Evolutionary conservation across 2,113 vertebrate species (phyloP).

Genomic region (Crotophaga sulcirostris): DNA sequence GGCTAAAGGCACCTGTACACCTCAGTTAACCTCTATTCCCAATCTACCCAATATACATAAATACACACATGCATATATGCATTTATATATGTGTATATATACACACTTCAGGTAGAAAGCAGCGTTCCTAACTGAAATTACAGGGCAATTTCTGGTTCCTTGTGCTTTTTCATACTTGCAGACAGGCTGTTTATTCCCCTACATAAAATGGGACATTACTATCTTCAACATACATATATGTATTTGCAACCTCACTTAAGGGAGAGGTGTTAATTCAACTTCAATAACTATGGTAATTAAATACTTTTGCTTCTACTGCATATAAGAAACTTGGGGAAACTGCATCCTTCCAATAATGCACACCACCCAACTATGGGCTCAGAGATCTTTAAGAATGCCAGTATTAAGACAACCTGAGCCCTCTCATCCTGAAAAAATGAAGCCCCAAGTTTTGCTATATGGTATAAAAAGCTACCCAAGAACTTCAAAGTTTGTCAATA

Average conservation of each 20-base stretch:
- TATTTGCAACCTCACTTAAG: neutral
- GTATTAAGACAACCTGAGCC: neutral
- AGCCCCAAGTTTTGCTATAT: neutral
- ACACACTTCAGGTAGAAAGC: neutral
- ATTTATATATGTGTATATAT: neutral
- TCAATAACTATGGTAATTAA: neutral
- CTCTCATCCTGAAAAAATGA: neutral
- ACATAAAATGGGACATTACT: neutral
- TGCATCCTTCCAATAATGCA: neutral
- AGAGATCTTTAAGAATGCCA: neutral
- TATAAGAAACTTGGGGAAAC: neutral
- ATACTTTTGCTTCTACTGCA: neutral
- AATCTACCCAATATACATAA: neutral
- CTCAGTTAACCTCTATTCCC: neutral
- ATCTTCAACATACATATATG: neutral
- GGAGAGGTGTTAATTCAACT: neutral
- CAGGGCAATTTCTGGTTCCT: neutral
- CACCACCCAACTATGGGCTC: neutral
- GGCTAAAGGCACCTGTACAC: neutral
- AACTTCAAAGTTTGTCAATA: neutral
- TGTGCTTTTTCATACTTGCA: neutral
- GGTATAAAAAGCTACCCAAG: neutral
- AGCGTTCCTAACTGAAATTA: neutral
- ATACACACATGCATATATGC: neutral
- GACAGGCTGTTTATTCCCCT: neutral